Conservation (phyloP, 2,888 invertebrate genomes). For the Bellardia pandia region DNA sequence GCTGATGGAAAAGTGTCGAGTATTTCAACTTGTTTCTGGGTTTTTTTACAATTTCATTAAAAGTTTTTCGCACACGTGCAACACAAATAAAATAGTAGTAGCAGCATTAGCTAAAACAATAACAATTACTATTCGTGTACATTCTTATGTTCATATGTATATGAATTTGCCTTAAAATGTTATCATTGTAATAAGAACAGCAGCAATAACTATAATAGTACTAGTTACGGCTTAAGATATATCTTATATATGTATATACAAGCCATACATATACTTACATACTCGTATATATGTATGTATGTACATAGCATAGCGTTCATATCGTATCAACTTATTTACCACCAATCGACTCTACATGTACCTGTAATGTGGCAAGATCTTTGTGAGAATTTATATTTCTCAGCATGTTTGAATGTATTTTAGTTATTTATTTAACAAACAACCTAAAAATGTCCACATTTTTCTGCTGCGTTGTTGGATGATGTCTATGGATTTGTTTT, state of each 20-base stretch:
- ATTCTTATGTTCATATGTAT: neutral
- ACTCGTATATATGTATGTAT: conserved; percentile 4
- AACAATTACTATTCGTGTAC: neutral
- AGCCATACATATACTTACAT: too few relatives aligned
- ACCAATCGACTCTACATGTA: neutral
- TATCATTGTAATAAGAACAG: conserved; percentile 32
- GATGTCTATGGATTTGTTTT: neutral
- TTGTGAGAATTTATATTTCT: conserved; percentile 63
- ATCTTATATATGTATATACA: neutral
- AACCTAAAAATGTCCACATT: conserved; percentile 70
- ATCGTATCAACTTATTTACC: neutral
- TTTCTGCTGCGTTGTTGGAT: conserved; percentile 16
- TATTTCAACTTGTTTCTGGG: conserved; percentile 43
- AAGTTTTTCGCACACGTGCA: conserved; percentile 70
- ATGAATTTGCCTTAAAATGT: conserved; percentile 1
- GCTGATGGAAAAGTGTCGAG: conserved; percentile 66
- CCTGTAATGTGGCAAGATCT: conserved; percentile 64
- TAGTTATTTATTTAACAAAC: conserved; percentile 37
- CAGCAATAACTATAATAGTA: conserved; percentile 65
- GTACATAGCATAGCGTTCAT: neutral
- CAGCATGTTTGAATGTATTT: neutral
- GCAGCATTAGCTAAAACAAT: conserved; percentile 25
- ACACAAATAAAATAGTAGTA: conserved; percentile 62
- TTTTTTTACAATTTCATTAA: conserved; percentile 8
- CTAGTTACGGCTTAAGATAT: conserved; percentile 31